Base-by-base conservation (phyloP, 2,888 invertebrate species). In the Morpho achilles region DNA sequence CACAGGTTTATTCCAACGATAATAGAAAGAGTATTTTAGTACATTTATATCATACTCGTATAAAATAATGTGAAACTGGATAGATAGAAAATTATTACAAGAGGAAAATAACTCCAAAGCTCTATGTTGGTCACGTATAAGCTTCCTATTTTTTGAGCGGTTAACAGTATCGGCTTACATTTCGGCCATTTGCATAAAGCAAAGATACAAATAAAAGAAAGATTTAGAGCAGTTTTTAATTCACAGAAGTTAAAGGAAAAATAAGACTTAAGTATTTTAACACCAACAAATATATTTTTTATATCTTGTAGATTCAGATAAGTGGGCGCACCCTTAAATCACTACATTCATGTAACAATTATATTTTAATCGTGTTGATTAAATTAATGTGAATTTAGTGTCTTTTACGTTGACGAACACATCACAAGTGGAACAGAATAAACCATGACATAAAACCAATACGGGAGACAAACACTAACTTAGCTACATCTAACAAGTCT, bases 91-190 rank as follows among this genome's bases (percentile, higher is more conserved):
- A 79, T 79, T 72, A 80, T 16, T 82, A 83, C 75, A 85, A 80
- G 85, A 85, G 84, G 84, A 82, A 77, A 81, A 82, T 81, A 85
- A 82, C 74, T 84, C 48, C 78, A 77, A 84, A 86, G 87, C 83
- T 84, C 84, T 87, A 87, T 81, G 67, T 80, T 84, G 89, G 89
- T 89, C 89, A 89, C 88, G 88, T 69, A 73, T 80, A 87, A 88
- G 88, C 88, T 78, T 79, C 80, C 80, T 75, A 84, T 84, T 83
- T 77, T 76, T 79, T 76, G 78, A 84, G 85, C 82, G 73, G 76
- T 77, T 77, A 79, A 74, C 82, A 81, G 76, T 73, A 66, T 73
- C 58, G 54, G 65, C 60, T 71, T 72, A 67, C 32, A 45, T 32
- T 51, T 55, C 40, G 67, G 71, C 68, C 70, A 67, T 73, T 77